Percentiles rank a stretch among this genome's conserved stretches.
Evolutionary conservation across 1,140 invertebrate genomes (phyloP).

Genomic region (Drosophila kepulauana): DNA sequence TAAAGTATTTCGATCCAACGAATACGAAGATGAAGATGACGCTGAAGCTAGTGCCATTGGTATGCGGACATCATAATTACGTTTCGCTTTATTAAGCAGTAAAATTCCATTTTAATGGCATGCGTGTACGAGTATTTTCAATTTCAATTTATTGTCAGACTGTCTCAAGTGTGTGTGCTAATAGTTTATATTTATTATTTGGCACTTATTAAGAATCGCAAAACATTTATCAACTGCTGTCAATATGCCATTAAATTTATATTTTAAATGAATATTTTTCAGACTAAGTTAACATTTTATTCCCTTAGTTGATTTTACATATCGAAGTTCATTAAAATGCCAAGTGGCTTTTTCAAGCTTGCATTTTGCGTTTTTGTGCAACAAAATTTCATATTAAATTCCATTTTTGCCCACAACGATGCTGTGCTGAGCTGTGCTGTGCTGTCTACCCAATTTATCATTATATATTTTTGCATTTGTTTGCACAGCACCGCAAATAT

Average conservation of each 20-base stretch:
- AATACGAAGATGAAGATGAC: too few species aligned
- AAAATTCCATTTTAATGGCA: constrained; percentile 55
- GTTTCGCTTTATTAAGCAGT: constrained; percentile 63
- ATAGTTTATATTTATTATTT: background rate
- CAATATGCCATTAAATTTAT: background rate
- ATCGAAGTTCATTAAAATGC: background rate
- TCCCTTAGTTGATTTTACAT: background rate
- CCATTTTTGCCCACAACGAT: constrained; percentile 4
- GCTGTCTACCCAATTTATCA: constrained; percentile 43
- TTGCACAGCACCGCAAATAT: constrained; percentile 60
- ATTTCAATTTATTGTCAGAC: constrained; percentile 30
- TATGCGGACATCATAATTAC: constrained; percentile 68
- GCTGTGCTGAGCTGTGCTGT: background rate
- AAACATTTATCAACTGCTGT: background rate
- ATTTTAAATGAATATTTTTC: too few species aligned
- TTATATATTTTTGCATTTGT: constrained; percentile 57
- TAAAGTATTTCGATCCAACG: constrained; percentile 30
- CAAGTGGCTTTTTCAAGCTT: background rate
- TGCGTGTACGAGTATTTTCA: constrained; percentile 26
- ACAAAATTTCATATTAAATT: constrained; percentile 59
- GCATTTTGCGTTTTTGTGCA: constrained; percentile 18
- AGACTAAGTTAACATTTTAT: background rate
- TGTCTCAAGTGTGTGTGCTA: constrained; percentile 35
- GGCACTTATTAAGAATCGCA: background rate
- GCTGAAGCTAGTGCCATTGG: constrained; percentile 26